Evolutionary conservation across 2,797 vertebrate genomes (phyloP), one percentile per base, ranked within the genome.

Genomic region (Sebastolobus alascanus): DNA sequence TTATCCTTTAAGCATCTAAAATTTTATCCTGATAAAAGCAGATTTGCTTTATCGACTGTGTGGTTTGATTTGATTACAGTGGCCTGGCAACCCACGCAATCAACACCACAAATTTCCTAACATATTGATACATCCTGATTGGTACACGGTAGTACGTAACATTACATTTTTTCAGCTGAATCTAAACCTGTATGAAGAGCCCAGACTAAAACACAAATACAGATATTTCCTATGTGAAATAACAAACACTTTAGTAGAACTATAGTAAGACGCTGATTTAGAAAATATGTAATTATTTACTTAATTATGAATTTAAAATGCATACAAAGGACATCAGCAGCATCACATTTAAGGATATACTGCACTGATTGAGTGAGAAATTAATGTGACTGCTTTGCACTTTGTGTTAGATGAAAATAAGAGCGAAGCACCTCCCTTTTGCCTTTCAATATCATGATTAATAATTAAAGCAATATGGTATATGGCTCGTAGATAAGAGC

Each of bases 131-230:
- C n/a, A n/a, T 68, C n/a, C 18, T 43, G 12, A 50, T 37, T 27
- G 10, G 5, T 33, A 4, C 18, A 13, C 38, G 12, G 38, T 40
- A 40, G 38, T 0, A 0, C 38, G 0, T 40, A 40, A 40, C 38
- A 40, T n/a, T 33, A 8, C 12, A 18, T 70, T 69, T 61, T 60
- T 56, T 13, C 14, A 46, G 10, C 2, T 65, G 8, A 72, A 52
- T 18, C 18, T 10, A 61, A 40, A 33, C 52, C 18, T 16, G 31
- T 1, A 14, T 1, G 0, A 20, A 33, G 13, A 16, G 3, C 29
- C 11, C 10, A 40, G 13, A n/a, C 43, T 10, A 70, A 63, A 52
- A 8, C 38, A 38, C 4, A 72, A 6, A 8, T 14, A 50, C 13
- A 12, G 29, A 35, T 29, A 54, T n/a, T n/a, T 38, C 8, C 16